Evolutionary conservation across 2,113 vertebrate species (phyloP), one percentile per base, ranked within the genome.

Genomic region (Sinocyclocheilus anshuiensis): DNA sequence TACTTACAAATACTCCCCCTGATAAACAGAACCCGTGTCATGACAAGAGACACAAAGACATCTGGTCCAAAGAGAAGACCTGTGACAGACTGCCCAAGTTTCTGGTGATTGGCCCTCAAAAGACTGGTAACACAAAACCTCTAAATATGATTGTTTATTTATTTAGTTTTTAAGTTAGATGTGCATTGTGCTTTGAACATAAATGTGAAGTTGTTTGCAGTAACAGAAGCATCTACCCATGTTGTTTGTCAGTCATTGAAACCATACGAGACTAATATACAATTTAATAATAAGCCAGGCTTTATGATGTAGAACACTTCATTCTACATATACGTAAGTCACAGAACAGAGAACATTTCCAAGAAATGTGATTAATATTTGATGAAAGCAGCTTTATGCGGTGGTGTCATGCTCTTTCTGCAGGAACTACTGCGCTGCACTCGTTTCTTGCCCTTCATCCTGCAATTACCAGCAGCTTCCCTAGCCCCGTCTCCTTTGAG

Each of bases 1-100:
- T 65, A 20, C n/a, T 63, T 5, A 33, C 50, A 79, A 79, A 61
- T 61, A 39, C 33, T 61, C 6, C 6, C 20, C 57, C 15, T 81
- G 48, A 61, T 48, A 26, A 48, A 83, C 89, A 97, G 96, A 97
- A 97, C 86, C 96, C 96, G 75, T 97, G 96, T 89, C 96, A 97
- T 78, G 96, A 97, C 90, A 97, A 97, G 91, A 94, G 96, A 59
- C 96, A 97, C 91, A 97, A 97, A 92, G 96, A 97, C 90, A 97
- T 97, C 91, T 97, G 96, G 96, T 97, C 96, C 36, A 97, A 97
- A 92, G 96, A 97, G 92, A 97, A 97, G 93, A 97, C 96, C 0
- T 97, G 96, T 80, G 96, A 97, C 90, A 93, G 96, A 48, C 95
- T 97, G 50, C 96, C 96, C 63, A 97, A 97, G 92, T 97, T 97